These are phyloP conservation scores for Hemicentrotus pulcherrimus DNA, from an alignment of 35 echinoderm and acorn worm genomes.

Conservation along the genomic window DNA sequence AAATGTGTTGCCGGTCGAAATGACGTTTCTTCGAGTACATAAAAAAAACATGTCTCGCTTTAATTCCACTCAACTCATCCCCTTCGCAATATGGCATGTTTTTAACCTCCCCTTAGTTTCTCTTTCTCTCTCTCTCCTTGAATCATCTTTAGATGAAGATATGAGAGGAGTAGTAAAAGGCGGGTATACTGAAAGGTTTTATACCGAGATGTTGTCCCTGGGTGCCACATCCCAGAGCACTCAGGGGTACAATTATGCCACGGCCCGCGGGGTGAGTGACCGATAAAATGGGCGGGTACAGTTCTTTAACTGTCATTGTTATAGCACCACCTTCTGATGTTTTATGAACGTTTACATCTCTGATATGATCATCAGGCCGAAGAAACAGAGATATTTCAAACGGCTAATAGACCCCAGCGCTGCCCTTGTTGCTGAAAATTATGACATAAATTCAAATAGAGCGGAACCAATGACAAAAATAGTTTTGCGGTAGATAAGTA, in stretches of 20 bases:
- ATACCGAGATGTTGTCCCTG: not conserved
- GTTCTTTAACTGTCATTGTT: slow-evolving; percentile 1
- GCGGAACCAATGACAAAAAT: not conserved
- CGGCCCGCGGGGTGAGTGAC: not conserved
- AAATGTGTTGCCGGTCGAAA: not conserved
- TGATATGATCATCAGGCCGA: not conserved
- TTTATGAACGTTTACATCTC: not conserved
- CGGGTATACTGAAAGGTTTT: not conserved
- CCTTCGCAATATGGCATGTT: not conserved
- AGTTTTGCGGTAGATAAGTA: no score
- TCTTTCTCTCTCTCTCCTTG: not conserved
- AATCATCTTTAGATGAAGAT: slow-evolving; percentile 6
- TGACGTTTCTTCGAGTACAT: not conserved
- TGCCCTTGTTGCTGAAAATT: not conserved
- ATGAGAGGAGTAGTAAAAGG: not conserved
- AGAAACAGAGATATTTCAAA: not conserved
- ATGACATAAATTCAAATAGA: not conserved
- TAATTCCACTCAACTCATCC: not conserved
- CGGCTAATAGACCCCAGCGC: not conserved
- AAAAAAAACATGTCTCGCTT: not conserved
- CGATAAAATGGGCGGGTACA: not conserved
- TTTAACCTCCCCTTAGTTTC: no score
- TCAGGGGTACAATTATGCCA: not conserved
- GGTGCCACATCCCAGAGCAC: not conserved
- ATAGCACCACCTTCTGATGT: not conserved